Base-by-base conservation (phyloP, 2,888 invertebrate genomes). In the Aleiodes alternator region DNA sequence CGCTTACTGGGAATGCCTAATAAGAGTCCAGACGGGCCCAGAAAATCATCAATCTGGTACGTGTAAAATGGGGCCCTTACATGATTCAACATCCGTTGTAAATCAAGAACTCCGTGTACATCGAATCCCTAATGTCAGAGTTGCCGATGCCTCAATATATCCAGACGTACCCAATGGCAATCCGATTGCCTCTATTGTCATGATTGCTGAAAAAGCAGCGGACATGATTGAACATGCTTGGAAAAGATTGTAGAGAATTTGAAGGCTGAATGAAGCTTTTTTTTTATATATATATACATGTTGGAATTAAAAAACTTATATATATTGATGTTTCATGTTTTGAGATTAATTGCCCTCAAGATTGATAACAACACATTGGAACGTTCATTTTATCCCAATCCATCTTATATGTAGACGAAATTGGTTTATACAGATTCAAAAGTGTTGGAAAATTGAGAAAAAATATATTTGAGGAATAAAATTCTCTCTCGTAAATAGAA, bases 181-280 rank as follows among this genome's bases (percentile, higher is more conserved):
- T 86, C 94, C 94, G 0, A 92, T 92, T 72, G 94, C 93, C 0
- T 93, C 93, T 4, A 92, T 93, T 0, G 92, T 94, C 55, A 94
- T 94, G 94, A 92, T 94, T 43, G 95, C 93, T 0, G 95, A 95
- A 88, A 95, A 94, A 82, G 94, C 92, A 3, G 92, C 94, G 0
- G 94, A 93, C 84, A 90, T 93, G 87, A 92, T 94, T 69, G 92
- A 91, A 80, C 84, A 85, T 51, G 88, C 90, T 69, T 93, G 93
- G 93, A 57, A 34, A 4, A 72, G 71, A 55, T 61, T 78, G 64
- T 76, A 68, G 51, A 50, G 11, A 68, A 51, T 14, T 64, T 64
- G 3, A 48, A 64, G 14, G 16, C 11, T 64, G 43, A 64, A 64
- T 64, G 48, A 64, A 64, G 16, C 16, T 34, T 64, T 48, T n/a